phyloP scores from a whole-genome alignment of 2,888 invertebrate species.

The Syrphus vitripennis region DNA sequence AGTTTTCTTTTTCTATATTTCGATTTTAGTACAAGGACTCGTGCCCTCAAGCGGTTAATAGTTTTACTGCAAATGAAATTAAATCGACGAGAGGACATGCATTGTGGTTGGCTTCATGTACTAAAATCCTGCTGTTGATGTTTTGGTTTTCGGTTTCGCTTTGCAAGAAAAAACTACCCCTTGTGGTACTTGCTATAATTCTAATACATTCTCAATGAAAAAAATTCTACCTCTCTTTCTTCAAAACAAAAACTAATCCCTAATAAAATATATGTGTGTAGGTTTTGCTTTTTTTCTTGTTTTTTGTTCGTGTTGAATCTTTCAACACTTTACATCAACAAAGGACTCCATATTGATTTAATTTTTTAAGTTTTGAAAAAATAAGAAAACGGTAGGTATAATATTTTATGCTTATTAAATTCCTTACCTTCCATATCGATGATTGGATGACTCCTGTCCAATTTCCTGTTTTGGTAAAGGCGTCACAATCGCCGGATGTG shows the following conservation, averaged over 20 bases:
- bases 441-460: constrained; percentile 85
- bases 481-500: constrained; percentile 90
- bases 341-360: neutral
- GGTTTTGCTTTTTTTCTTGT: neutral
- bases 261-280: neutral
- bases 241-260: too few relatives aligned
- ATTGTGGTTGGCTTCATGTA: neutral
- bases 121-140: neutral
- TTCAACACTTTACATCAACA: neutral
- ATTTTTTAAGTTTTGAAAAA: neutral
- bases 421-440: constrained; percentile 87
- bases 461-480: constrained; percentile 90
- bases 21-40: constrained; percentile 6
- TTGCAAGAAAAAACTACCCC: neutral
- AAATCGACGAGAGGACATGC: neutral
- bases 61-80: neutral
- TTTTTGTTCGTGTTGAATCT: neutral
- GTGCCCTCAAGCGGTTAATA: neutral
- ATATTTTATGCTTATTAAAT: neutral
- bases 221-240: neutral
- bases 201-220: neutral
- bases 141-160: neutral
- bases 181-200: neutral
- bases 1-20: neutral
- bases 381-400: neutral